Evolutionary conservation across 1,140 invertebrate genomes (phyloP).

Genomic region (Octopus bimaculoides): DNA sequence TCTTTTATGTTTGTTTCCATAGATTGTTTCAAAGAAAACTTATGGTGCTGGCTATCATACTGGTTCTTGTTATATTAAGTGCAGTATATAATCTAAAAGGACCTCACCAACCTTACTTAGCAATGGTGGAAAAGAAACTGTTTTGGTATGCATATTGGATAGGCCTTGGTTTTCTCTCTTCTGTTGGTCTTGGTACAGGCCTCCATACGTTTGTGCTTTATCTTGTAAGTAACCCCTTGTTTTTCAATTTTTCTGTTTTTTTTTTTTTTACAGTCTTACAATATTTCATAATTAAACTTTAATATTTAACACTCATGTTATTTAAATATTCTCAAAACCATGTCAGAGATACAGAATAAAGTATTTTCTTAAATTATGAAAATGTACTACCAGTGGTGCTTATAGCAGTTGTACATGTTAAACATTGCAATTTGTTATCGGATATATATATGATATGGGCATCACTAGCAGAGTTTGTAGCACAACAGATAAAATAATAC

Average conservation of each 20-base stretch:
- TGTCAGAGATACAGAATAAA: too few relatives aligned
- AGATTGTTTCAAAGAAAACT: slow-evolving; percentile 56
- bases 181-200: slow-evolving; percentile 95
- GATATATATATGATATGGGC: too few relatives aligned
- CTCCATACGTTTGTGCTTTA: slow-evolving; percentile 98
- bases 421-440: too few relatives aligned
- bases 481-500: too few relatives aligned
- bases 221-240: slow-evolving; percentile 75
- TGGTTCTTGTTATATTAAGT: slow-evolving; percentile 57
- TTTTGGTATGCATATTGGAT: slow-evolving; percentile 91
- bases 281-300: background rate
- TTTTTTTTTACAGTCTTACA: background rate
- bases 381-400: background rate
- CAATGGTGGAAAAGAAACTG: slow-evolving; percentile 56
- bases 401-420: too few relatives aligned
- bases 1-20: background rate
- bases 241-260: slow-evolving; percentile 1
- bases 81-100: slow-evolving; percentile 60
- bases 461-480: too few relatives aligned
- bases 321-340: background rate
- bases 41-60: slow-evolving; percentile 43
- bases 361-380: background rate
- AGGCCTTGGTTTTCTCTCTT: slow-evolving; percentile 91
- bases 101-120: slow-evolving; percentile 62
- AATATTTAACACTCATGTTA: background rate